A percentile compares a stretch with the other conserved stretches of the same genome.
phyloP scores from a whole-genome alignment of 2,888 invertebrate species.

The Apotomis capreana region DNA sequence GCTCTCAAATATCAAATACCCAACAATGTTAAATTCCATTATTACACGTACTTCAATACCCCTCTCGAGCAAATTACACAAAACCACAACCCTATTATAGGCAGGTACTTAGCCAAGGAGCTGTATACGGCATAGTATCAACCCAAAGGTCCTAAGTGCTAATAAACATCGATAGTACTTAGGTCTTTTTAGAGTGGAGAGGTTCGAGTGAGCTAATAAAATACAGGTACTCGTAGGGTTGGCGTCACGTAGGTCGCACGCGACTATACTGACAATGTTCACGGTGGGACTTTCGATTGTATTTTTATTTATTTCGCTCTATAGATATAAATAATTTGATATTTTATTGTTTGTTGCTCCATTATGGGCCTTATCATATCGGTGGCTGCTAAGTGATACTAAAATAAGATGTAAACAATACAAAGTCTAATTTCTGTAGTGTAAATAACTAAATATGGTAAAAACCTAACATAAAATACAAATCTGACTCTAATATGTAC shows the following conservation, averaged over 20 bases:
- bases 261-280: constrained; percentile 60
- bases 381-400: too few species aligned
- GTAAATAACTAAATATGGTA: too few species aligned
- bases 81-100: constrained; percentile 38
- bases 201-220: constrained; percentile 12
- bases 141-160: background rate
- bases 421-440: too few species aligned
- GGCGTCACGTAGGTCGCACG: constrained; percentile 63
- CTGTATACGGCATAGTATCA: background rate
- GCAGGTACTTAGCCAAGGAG: constrained; percentile 34
- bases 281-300: constrained; percentile 45
- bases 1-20: background rate
- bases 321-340: constrained; percentile 23
- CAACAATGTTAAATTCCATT: constrained; percentile 21
- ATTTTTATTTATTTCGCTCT: constrained; percentile 21
- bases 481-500: too few species aligned
- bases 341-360: background rate
- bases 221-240: constrained; percentile 37
- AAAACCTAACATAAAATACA: too few species aligned
- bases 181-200: background rate
- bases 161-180: background rate
- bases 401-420: too few species aligned
- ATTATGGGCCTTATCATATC: background rate
- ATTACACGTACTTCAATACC: constrained; percentile 15
- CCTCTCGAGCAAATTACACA: constrained; percentile 35